A percentile compares a stretch with the other conserved stretches of the same genome.
Conservation (phyloP, 2,113 vertebrate genomes). For the Tautogolabrus adspersus region DNA sequence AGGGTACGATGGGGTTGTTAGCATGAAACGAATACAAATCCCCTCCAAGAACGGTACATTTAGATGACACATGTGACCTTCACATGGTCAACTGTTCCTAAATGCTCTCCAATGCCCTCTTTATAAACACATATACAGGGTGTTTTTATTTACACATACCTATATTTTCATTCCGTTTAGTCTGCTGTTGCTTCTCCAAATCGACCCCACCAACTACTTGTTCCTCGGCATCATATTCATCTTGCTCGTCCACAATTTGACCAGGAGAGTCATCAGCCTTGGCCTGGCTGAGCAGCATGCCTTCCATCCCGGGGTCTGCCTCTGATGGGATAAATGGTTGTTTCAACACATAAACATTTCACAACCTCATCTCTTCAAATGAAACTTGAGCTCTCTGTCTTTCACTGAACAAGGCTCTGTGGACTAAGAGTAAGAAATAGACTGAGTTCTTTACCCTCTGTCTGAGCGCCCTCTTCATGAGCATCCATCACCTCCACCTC, state of each 20-base stretch:
- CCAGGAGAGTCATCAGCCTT: constrained; percentile 34
- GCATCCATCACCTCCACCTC: constrained; percentile 61
- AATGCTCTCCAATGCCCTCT: neutral
- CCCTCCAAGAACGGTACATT: neutral
- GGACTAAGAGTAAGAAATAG: neutral
- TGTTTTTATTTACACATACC: constrained; percentile 33
- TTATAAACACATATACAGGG: too few species aligned
- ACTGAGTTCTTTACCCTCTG: constrained; percentile 42
- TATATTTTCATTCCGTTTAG: constrained; percentile 49
- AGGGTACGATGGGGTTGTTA: neutral
- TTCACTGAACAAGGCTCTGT: neutral
- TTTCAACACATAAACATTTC: neutral
- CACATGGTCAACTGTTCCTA: neutral
- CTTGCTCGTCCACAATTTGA: constrained; percentile 51
- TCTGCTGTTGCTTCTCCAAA: constrained; percentile 52
- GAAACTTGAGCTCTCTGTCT: neutral
- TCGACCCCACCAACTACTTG: constrained; percentile 43
- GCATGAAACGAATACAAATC: neutral
- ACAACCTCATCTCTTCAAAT: neutral
- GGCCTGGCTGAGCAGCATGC: constrained; percentile 49
- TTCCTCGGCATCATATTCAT: constrained; percentile 66
- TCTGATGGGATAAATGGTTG: constrained; percentile 9
- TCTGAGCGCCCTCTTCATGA: constrained; percentile 53
- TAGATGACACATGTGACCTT: neutral
- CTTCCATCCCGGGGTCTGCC: constrained; percentile 58